Percentiles rank a stretch among this genome's conserved stretches.
Conservation (phyloP, 1,140 invertebrate genomes). For the Atta texana region DNA sequence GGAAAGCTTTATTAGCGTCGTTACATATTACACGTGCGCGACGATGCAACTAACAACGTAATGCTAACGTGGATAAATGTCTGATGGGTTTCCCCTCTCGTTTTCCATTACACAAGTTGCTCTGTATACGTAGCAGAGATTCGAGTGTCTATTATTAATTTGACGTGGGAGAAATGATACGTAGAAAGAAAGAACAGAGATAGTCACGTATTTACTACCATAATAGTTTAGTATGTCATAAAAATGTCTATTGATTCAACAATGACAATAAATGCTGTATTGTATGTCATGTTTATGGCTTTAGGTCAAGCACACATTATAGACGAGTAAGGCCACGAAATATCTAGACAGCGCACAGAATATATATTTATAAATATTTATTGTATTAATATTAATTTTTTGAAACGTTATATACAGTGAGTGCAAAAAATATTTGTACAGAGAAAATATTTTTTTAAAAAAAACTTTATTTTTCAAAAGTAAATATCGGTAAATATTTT, state of each 20-base stretch:
- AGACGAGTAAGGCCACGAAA: background rate
- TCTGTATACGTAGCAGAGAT: background rate
- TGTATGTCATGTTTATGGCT: conserved; percentile 10
- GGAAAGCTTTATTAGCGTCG: conserved; percentile 18
- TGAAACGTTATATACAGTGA: too few relatives aligned
- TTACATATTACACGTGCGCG: conserved; percentile 26
- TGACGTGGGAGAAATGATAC: background rate
- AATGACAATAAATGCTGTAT: conserved; percentile 40
- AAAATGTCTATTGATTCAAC: conserved; percentile 25
- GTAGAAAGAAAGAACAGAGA: background rate
- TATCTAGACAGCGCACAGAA: too few relatives aligned
- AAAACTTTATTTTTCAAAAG: too few relatives aligned
- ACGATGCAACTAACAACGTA: conserved; percentile 49
- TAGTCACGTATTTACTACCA: background rate
- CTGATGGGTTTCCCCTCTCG: conserved; percentile 33
- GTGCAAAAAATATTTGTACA: too few relatives aligned
- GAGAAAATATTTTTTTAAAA: too few relatives aligned
- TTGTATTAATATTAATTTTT: too few relatives aligned
- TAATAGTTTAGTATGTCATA: background rate
- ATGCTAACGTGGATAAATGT: conserved; percentile 32
- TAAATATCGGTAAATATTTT: too few relatives aligned
- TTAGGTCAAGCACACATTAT: background rate
- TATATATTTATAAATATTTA: too few relatives aligned
- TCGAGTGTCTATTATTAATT: conserved; percentile 2
- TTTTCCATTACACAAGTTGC: conserved; percentile 9